A percentile compares a stretch with the other conserved stretches of the same genome.
Evolutionary conservation across 2,888 invertebrate species (phyloP).

Genomic region (Steinernema hermaphroditum): DNA sequence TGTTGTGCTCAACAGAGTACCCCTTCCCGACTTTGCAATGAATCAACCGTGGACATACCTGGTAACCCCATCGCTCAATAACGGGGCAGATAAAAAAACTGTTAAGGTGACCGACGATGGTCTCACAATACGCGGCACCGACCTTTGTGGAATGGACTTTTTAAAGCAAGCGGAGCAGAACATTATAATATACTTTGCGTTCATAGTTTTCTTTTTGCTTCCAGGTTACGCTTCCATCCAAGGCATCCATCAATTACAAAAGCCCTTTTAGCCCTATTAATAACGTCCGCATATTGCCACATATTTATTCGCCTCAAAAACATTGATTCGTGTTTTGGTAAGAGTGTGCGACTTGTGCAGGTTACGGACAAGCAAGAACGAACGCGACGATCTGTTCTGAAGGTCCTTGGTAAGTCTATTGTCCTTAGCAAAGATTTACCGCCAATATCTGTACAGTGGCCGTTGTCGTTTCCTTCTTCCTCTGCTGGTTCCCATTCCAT

Average conservation of each 20-base stretch:
- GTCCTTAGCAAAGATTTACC: not conserved
- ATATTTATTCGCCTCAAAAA: constrained; percentile 53
- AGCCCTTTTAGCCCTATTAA: constrained; percentile 52
- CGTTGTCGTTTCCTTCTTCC: constrained; percentile 88
- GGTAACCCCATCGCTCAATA: constrained; percentile 34
- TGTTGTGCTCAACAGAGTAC: constrained; percentile 52
- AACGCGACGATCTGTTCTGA: constrained; percentile 39
- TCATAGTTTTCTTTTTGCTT: constrained; percentile 61
- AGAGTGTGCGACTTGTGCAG: constrained; percentile 39
- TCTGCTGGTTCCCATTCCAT: constrained; percentile 96
- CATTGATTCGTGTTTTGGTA: constrained; percentile 39
- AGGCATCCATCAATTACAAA: too few species aligned
- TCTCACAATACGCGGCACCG: constrained; percentile 49
- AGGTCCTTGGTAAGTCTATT: constrained; percentile 24
- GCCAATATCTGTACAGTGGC: constrained; percentile 75
- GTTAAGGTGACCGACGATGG: constrained; percentile 50
- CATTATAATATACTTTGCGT: constrained; percentile 56
- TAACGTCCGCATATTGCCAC: constrained; percentile 62
- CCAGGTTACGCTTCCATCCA: constrained; percentile 43
- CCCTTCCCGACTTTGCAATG: constrained; percentile 49
- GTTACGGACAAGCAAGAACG: constrained; percentile 41
- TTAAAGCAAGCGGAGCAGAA: constrained; percentile 42
- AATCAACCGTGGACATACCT: constrained; percentile 39
- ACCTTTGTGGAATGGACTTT: constrained; percentile 59
- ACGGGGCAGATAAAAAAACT: not conserved